Conservation (phyloP, 1,140 invertebrate species). For the Zeugodacus cucurbitae region DNA sequence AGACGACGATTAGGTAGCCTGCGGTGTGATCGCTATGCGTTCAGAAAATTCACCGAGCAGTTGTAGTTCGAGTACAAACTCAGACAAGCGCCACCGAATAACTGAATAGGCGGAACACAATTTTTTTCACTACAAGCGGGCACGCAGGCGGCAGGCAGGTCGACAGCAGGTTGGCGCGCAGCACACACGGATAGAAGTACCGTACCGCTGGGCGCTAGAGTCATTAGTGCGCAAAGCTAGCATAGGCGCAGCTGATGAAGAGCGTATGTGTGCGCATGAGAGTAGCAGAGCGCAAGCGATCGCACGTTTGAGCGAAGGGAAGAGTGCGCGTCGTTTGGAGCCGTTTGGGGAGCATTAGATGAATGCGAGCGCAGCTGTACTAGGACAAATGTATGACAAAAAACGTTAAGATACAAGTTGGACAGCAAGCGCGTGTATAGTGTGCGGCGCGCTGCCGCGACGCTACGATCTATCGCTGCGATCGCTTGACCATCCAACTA, state of each 20-base stretch:
- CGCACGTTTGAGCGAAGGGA: not conserved
- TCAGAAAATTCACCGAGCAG: not conserved
- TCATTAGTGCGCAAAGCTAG: too few relatives aligned
- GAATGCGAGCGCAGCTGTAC: not conserved
- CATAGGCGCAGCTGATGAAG: not conserved
- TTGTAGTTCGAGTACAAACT: not conserved
- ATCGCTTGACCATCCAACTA: not conserved
- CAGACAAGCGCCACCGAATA: conserved; percentile 32
- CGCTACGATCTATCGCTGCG: not conserved
- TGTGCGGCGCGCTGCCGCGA: not conserved
- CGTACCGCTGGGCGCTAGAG: not conserved
- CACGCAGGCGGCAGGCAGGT: not conserved
- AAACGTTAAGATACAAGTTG: not conserved
- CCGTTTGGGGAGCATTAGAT: not conserved
- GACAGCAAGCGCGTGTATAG: not conserved
- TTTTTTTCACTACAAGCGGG: conserved; percentile 1
- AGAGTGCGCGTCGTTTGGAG: not conserved
- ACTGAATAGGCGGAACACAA: conserved; percentile 33
- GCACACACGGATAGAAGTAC: not conserved
- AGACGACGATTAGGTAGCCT: not conserved
- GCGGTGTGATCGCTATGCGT: not conserved
- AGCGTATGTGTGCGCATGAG: not conserved
- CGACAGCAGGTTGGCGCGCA: not conserved
- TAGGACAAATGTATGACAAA: not conserved
- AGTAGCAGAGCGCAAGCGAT: not conserved